Base-by-base conservation (phyloP, 2,888 invertebrate genomes). In the Leptura quadrifasciata region DNA sequence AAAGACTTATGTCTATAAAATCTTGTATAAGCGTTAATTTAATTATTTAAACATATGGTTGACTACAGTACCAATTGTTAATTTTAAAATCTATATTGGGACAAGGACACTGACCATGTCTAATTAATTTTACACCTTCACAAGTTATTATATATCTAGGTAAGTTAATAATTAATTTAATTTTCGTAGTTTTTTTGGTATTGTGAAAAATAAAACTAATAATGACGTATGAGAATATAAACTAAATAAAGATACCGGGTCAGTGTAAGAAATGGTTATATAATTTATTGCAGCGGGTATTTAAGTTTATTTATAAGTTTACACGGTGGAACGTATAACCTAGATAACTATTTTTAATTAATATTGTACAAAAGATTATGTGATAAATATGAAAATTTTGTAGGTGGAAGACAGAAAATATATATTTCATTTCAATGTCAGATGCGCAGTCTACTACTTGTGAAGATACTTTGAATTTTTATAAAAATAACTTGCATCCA, bases 51-150 rank as follows among this genome's bases (percentile, higher is more conserved):
- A 47, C n/a, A n/a, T 47, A n/a, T 47, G 47, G n/a, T n/a, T 47
- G 47, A 47, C 15, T 47, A 47, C n/a, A 47, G 4, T 15, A 47
- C 47, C 15, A 20, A 57, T 21, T 21, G 57, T 21, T 57, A 21
- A 12, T 57, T 57, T 20, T 12, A 57, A 57, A 57, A 12, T 21
- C 20, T 57, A 57, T 21, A 57, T 57, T 57, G 21, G 57, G 57
- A 57, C 57, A 57, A 57, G 57, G 57, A 18, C 57, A 57, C 10
- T 57, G 57, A 20, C 57, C 57, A 57, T 57, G 12, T 57, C 15
- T 57, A 57, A 57, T 57, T 57, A 57, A 57, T 57, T 57, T 57
- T 21, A 57, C 57, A 57, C 57, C 57, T 57, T 57, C 57, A 15
- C 57, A 20, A 57, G 20, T 57, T 21, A 55, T 55, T 20, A 20